Evolutionary conservation across 2,113 vertebrate genomes (phyloP).

Genomic region (Trichechus manatus): DNA sequence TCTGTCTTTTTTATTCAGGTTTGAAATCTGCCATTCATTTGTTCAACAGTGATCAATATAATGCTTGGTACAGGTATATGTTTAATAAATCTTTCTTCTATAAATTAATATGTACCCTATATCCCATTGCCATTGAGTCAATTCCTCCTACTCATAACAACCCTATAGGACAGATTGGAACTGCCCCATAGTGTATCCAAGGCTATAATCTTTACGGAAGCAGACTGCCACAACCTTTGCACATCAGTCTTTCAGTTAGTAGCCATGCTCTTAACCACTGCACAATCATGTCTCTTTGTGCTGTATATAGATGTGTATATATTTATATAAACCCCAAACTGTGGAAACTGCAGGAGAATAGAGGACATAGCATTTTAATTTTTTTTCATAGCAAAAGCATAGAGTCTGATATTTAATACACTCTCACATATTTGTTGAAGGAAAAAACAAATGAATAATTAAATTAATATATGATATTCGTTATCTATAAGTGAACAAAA

Average conservation of each 20-base stretch:
- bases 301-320: neutral
- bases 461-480: neutral
- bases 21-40: neutral
- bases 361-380: neutral
- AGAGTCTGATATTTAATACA: neutral
- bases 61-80: neutral
- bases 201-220: neutral
- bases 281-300: too few species aligned
- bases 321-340: neutral
- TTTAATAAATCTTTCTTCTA: neutral
- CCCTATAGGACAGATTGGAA: too few species aligned
- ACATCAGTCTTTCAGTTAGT: neutral
- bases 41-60: neutral
- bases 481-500: neutral
- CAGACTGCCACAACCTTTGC: neutral
- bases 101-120: neutral
- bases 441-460: neutral
- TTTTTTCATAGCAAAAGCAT: neutral
- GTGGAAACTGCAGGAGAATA: neutral
- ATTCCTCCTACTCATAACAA: too few species aligned
- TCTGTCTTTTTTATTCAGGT: neutral
- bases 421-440: neutral
- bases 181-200: too few species aligned
- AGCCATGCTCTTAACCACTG: neutral
- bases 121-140: too few species aligned